Base-by-base conservation (phyloP, 2,888 invertebrate species). In the Desoria tigrina region DNA sequence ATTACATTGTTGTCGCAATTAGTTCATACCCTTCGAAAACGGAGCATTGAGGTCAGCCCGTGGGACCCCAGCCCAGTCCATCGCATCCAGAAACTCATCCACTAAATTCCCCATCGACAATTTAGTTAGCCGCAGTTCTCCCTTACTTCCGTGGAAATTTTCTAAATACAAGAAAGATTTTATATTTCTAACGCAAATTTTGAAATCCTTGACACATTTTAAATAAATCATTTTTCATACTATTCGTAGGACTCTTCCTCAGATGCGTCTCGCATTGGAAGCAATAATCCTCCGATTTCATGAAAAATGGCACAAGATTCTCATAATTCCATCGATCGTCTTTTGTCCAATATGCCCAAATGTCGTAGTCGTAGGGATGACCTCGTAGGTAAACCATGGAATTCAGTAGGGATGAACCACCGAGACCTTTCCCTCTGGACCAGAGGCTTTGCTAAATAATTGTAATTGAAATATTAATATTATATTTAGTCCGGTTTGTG, bases 391-490 rank as follows among this genome's bases (percentile, higher is more conserved):
- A 86, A 51, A 89, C 81, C 88, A 90, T 87, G 76, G 88, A 87
- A 80, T 91, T 91, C 1, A 91, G 78, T 77, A 87, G 85, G 68
- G 87, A 85, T 0, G 88, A 86, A 1, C 92, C 92, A 26, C 91
- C 92, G 32, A 90, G 79, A 63, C 90, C 84, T 80, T 86, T 88
- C 6, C 90, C 90, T 80, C 85, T 84, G 1, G 88, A 85, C 83
- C 88, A 85, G 74, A 80, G 81, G 78, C 87, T 87, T 80, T 81
- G 82, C 88, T 88, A 79, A 61, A 82, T 77, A 51, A 26, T 57
- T 53, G 7, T 57, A 24, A 28, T 26, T 54, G 14, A 56, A 23
- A 7, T 58, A n/a, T n/a, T n/a, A n/a, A n/a, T n/a, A n/a, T n/a
- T n/a, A n/a, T n/a, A n/a, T n/a, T n/a, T n/a, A n/a, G n/a, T n/a